Percentiles rank a stretch among this genome's conserved stretches.
Evolutionary conservation across 1,140 invertebrate species (phyloP).

Genomic region (Drosophila hydei): DNA sequence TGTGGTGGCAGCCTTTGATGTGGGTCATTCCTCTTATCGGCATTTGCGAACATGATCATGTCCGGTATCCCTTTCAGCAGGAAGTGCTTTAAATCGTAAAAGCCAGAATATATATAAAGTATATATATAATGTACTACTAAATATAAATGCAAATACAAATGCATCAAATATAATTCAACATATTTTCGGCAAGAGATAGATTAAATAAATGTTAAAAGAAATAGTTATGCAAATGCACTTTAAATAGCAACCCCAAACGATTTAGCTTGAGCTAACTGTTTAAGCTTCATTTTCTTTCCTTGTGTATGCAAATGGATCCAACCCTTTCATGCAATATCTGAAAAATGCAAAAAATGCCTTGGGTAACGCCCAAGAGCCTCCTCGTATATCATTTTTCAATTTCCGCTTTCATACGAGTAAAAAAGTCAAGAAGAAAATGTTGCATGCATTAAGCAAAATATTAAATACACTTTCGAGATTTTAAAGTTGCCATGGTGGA

Average conservation of each 20-base stretch:
- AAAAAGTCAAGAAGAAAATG: slow-evolving; percentile 8
- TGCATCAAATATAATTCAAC: too few species aligned
- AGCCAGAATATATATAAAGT: not conserved
- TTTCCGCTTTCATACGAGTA: slow-evolving; percentile 30
- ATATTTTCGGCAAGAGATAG: not conserved
- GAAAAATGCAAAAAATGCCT: not conserved
- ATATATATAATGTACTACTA: too few species aligned
- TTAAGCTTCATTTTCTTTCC: slow-evolving; percentile 6
- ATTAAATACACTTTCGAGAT: slow-evolving; percentile 8
- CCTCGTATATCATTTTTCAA: slow-evolving; percentile 46
- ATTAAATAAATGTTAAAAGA: not conserved
- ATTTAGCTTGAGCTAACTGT: not conserved
- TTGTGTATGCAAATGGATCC: slow-evolving; percentile 11
- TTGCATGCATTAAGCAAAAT: not conserved
- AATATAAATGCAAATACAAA: too few species aligned
- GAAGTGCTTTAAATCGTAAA: slow-evolving; percentile 7
- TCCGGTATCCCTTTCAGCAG: not conserved
- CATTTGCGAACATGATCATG: slow-evolving; percentile 11
- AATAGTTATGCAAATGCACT: not conserved
- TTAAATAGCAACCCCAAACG: not conserved
- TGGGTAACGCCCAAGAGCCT: not conserved
- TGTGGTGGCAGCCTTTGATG: slow-evolving; percentile 61
- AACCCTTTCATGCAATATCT: not conserved
- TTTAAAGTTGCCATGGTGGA: not conserved
- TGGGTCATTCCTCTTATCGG: slow-evolving; percentile 39